Evolutionary conservation across 2,113 vertebrate species (phyloP).

Genomic region (Sylvilagus bachmani): DNA sequence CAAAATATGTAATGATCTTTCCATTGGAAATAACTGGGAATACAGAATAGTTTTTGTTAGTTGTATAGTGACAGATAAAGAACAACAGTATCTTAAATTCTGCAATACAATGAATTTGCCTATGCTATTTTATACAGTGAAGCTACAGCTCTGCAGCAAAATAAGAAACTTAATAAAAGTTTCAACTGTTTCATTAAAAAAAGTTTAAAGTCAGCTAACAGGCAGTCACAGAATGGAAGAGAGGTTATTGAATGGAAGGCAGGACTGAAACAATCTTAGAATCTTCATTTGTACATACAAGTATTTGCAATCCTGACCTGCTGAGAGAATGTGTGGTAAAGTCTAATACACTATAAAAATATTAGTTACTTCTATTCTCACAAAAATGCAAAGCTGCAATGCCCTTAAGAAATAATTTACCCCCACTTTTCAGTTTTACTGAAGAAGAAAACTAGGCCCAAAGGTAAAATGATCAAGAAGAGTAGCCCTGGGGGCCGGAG

Average conservation of each 20-base stretch:
- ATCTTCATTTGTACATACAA: neutral
- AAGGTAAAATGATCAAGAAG: constrained; percentile 57
- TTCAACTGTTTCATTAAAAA: neutral
- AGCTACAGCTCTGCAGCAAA: neutral
- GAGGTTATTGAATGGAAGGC: neutral
- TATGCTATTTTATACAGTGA: neutral
- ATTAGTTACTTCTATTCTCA: neutral
- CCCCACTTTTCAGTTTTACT: constrained; percentile 21
- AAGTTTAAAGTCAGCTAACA: neutral
- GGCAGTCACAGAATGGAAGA: neutral
- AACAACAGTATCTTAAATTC: neutral
- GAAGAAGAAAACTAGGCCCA: constrained; percentile 41
- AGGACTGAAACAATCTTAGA: constrained; percentile 18
- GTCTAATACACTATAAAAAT: neutral
- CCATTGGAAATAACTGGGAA: neutral
- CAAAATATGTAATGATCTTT: neutral
- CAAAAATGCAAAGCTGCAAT: constrained; percentile 49
- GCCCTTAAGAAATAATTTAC: constrained; percentile 54
- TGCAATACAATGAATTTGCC: neutral
- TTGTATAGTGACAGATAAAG: neutral
- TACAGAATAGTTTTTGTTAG: neutral
- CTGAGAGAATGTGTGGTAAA: neutral
- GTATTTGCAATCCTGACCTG: neutral
- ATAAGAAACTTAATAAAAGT: neutral
- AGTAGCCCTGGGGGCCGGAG: neutral